Conservation (phyloP, 2,888 invertebrate genomes). For the Cephus sareptanus region DNA sequence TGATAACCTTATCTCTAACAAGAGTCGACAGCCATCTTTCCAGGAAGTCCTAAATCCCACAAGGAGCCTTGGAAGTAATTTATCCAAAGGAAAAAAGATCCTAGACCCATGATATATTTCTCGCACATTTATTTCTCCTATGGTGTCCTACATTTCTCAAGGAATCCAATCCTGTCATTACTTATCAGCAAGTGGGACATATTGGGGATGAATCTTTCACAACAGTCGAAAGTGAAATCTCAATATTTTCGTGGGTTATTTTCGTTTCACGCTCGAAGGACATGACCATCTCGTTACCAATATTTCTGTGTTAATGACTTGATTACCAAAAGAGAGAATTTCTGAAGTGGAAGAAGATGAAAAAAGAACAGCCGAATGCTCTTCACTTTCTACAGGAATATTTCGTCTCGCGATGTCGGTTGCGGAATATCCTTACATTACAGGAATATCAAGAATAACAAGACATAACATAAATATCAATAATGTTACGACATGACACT, state of each 20-base stretch:
- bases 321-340: constrained; percentile 8
- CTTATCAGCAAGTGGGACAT: constrained; percentile 22
- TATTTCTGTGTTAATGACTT: constrained; percentile 12
- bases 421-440: background rate
- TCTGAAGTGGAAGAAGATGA: background rate
- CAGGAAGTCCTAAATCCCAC: background rate
- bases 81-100: background rate
- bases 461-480: background rate
- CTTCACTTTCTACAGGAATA: background rate
- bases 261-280: background rate
- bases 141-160: background rate
- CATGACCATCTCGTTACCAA: background rate
- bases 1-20: background rate
- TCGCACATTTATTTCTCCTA: background rate
- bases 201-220: constrained; percentile 31
- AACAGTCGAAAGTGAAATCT: constrained; percentile 36
- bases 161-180: background rate
- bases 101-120: background rate
- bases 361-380: background rate
- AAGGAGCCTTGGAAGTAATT: background rate
- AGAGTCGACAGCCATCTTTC: background rate
- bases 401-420: background rate
- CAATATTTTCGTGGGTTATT: background rate
- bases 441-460: background rate
- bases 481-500: background rate